Conservation (phyloP, 2,113 vertebrate species). For the Apodemus speciosus region DNA sequence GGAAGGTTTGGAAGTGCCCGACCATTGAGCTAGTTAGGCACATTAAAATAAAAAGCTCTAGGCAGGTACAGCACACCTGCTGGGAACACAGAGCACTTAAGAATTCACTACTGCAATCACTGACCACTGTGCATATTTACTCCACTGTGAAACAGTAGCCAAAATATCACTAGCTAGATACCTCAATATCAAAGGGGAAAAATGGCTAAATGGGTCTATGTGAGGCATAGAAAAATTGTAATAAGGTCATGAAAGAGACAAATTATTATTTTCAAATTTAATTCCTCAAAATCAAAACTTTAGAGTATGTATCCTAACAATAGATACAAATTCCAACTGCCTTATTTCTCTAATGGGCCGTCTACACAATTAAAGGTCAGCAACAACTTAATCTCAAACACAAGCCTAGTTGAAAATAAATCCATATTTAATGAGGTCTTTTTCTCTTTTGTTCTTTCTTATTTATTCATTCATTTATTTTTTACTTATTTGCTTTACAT, state of each 20-base stretch:
- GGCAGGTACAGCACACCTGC: no score
- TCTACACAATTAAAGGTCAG: neutral
- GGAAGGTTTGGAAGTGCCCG: no score
- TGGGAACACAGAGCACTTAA: no score
- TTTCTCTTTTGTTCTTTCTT: neutral
- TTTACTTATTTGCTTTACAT: no score
- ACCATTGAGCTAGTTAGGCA: no score
- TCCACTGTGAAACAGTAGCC: neutral
- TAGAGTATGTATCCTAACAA: neutral
- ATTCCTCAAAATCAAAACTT: neutral
- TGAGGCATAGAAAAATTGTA: neutral
- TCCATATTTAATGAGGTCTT: neutral
- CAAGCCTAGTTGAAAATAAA: slow-evolving; percentile 3
- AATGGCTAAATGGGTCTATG: neutral
- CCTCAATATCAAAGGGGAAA: neutral
- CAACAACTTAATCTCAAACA: neutral
- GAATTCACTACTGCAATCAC: neutral
- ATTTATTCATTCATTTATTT: neutral
- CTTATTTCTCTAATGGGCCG: neutral
- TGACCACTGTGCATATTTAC: neutral
- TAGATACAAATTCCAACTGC: neutral
- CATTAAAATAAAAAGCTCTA: no score
- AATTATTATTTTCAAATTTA: slow-evolving; percentile 28
- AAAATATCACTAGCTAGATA: neutral
- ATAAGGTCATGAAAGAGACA: neutral